Base-by-base conservation (phyloP, 1,140 invertebrate species). In the Bombus soroeensis region DNA sequence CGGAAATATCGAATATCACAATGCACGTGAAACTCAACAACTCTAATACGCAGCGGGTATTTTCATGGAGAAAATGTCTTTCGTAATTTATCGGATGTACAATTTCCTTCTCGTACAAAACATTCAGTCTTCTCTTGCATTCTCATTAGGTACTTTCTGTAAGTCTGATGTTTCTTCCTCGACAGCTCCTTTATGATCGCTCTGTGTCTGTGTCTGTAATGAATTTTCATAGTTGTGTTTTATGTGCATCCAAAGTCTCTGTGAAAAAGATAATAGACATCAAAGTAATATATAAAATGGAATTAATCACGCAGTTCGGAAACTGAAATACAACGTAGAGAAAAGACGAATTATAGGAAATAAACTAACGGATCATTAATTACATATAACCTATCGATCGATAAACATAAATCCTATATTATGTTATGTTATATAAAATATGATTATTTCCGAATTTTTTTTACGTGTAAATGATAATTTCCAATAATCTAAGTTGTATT, bases 171-270 rank as follows among this genome's bases (percentile, higher is more conserved):
- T 25, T 3, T 10, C 2, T 39, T 64, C 1, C n/a, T 62, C 3
- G 18, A 25, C 3, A 3, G 18, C 9, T 0, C 37, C 62, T 53
- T 3, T 15, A 34, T 39, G 43, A 39, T 80, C 34, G 32, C 3
- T 39, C 25, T n/a, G 10, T 15, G 22, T 1, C 25, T 47, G 5
- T 6, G 8, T 8, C 15, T 32, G 3, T 12, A 53, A 8, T 66
- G 18, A 2, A 64, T 85, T 70, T 47, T 87, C 78, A n/a, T 87
- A 89, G 0, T 43, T 71, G 22, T 89, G 57, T 41, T 89, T 90
- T 79, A 90, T 90, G 13, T 90, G 43, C n/a, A 28, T 76, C 89
- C 89, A 90, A 13, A 90, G 82, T 32, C 88, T 90, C 88, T 90
- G 39, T 18, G 32, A 59, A 70, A 83, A 74, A n/a, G 1, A 66